These are phyloP conservation scores for Bhutanitis thaidina DNA, from an alignment of 2,888 invertebrate genomes.

Conservation along the genomic window DNA sequence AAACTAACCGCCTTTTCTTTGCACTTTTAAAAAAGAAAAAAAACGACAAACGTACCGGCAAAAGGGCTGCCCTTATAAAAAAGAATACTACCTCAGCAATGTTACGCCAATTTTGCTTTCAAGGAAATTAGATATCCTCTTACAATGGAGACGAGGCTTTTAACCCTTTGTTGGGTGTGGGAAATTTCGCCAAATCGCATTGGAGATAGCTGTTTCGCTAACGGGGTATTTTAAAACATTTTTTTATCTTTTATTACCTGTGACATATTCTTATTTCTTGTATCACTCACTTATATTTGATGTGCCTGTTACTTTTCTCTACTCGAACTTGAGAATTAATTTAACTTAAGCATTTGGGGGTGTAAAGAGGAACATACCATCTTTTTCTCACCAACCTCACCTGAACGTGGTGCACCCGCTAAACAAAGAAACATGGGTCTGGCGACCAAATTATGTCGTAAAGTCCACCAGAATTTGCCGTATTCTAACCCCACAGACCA, in stretches of 20 bases:
- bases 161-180: conserved; percentile 72
- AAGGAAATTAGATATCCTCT: conserved; percentile 79
- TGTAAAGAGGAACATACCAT: too few relatives aligned
- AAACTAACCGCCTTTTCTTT: conserved; percentile 80
- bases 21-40: conserved; percentile 58
- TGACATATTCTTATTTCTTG: background rate
- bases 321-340: too few relatives aligned
- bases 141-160: conserved; percentile 62
- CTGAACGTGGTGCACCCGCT: too few relatives aligned
- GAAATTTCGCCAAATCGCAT: conserved; percentile 53
- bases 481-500: too few relatives aligned
- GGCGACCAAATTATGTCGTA: too few relatives aligned
- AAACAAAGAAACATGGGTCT: too few relatives aligned
- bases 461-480: too few relatives aligned
- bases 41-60: conserved; percentile 57
- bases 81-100: conserved; percentile 55
- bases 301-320: background rate
- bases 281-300: background rate
- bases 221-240: conserved; percentile 18
- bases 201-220: conserved; percentile 36
- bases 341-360: too few relatives aligned
- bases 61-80: conserved; percentile 55
- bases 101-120: conserved; percentile 79
- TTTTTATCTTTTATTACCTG: conserved; percentile 5
- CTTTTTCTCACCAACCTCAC: too few relatives aligned